phyloP scores from a whole-genome alignment of 2,113 vertebrate genomes.

The Geothlypis trichas region DNA sequence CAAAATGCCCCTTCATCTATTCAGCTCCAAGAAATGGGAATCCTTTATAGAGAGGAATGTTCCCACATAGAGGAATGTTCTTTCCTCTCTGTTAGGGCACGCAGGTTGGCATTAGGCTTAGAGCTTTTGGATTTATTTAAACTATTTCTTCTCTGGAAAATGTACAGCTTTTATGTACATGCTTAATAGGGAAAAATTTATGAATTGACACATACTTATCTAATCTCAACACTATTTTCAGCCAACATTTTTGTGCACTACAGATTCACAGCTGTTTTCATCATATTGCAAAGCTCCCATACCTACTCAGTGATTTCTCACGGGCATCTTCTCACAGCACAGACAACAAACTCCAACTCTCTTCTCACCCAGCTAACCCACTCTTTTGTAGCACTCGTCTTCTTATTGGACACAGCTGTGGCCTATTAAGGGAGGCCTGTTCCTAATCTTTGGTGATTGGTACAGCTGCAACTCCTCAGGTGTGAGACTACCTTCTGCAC shows the following conservation, averaged over 20 bases:
- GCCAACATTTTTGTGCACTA: not conserved
- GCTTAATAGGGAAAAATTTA: not conserved
- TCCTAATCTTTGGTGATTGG: too few species aligned
- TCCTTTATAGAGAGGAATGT: not conserved
- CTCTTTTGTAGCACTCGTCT: too few species aligned
- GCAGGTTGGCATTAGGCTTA: not conserved
- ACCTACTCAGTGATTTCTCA: too few species aligned
- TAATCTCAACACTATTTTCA: not conserved
- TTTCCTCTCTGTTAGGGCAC: not conserved
- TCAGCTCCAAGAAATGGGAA: not conserved
- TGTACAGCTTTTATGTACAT: fast-evolving
- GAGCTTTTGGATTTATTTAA: not conserved
- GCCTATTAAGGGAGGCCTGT: too few species aligned
- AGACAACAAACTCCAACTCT: too few species aligned
- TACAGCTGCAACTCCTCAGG: too few species aligned
- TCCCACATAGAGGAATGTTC: not conserved
- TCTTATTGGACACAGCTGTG: too few species aligned
- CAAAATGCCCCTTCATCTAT: not conserved
- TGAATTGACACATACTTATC: not conserved
- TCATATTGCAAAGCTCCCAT: too few species aligned
- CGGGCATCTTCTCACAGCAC: too few species aligned
- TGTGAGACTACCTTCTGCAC: too few species aligned
- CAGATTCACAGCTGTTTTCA: not conserved
- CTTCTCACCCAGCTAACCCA: too few species aligned
- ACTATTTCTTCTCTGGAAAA: not conserved